phyloP scores from a whole-genome alignment of 2,113 vertebrate genomes.

The Centropus bengalensis region DNA sequence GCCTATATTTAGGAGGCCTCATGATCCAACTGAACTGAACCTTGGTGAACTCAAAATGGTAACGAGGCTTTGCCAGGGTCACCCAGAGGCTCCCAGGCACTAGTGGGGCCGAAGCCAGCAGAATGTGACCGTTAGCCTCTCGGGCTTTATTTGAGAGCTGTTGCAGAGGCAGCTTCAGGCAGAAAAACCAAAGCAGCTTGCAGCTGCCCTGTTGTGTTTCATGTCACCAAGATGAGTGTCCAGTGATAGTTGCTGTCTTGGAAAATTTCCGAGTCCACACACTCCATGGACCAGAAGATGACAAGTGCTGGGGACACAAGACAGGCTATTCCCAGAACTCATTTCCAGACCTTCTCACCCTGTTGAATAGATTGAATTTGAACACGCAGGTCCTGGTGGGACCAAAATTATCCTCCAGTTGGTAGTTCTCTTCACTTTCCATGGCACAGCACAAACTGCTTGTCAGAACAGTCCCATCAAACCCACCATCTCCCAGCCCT shows the following conservation, averaged over 20 bases:
- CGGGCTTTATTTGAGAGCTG: not conserved
- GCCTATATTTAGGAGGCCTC: not conserved
- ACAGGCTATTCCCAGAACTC: not conserved
- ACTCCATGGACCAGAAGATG: not conserved
- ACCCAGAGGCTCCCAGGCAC: not conserved
- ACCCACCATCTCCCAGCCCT: not conserved
- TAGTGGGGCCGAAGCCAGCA: not conserved
- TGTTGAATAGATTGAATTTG: not conserved
- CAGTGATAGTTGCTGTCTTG: not conserved
- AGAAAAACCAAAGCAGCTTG: not conserved
- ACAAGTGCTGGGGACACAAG: not conserved
- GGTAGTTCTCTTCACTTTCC: not conserved
- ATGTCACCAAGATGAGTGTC: not conserved
- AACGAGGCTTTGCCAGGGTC: not conserved
- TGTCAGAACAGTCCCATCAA: not conserved
- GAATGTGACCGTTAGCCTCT: not conserved
- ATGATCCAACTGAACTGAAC: not conserved
- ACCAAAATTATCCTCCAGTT: not conserved
- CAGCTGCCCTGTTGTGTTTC: not conserved
- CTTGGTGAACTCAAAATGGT: not conserved
- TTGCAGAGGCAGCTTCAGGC: not conserved
- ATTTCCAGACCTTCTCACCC: not conserved
- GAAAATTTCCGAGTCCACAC: not conserved
- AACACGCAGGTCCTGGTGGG: not conserved
- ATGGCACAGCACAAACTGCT: not conserved